Conservation (phyloP, 2,797 vertebrate species). For the Lutjanus argentimaculatus region DNA sequence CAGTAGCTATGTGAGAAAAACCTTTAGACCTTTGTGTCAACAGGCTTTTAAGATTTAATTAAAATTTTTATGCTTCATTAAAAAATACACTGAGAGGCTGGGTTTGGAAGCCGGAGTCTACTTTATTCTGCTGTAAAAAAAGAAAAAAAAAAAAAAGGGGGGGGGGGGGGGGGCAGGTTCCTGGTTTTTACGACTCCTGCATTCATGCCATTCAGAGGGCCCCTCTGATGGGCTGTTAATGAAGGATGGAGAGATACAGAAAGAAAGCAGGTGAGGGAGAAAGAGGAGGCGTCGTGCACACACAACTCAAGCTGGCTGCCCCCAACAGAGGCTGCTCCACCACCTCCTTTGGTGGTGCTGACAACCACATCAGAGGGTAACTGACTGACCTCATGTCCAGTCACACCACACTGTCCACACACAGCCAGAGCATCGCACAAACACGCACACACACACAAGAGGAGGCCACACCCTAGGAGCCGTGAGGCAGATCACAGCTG, state of each 20-base stretch:
- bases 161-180: neutral
- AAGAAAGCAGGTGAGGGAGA: conserved; percentile 12
- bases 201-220: conserved; percentile 38
- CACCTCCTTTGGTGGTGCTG: conserved; percentile 29
- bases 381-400: conserved; percentile 66
- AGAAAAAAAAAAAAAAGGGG: conserved; percentile 33
- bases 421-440: conserved; percentile 31
- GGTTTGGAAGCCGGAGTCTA: conserved; percentile 42
- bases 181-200: conserved; percentile 56
- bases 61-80: conserved; percentile 75
- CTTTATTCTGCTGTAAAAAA: conserved; percentile 70
- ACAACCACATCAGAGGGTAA: conserved; percentile 65
- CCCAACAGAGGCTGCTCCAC: conserved; percentile 31
- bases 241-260: conserved; percentile 28
- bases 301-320: conserved; percentile 22
- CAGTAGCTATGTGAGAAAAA: conserved; percentile 37
- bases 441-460: conserved; percentile 38
- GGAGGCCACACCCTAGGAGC: conserved; percentile 29
- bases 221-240: conserved; percentile 53
- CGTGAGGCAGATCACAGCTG: conserved; percentile 32
- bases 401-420: conserved; percentile 64
- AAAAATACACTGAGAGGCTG: conserved; percentile 51
- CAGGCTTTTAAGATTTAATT: conserved; percentile 77
- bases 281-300: conserved; percentile 9
- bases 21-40: conserved; percentile 65